Evolutionary conservation across 2,888 invertebrate genomes (phyloP), one percentile per base, ranked within the genome.

Genomic region (Halictus quadricinctus): DNA sequence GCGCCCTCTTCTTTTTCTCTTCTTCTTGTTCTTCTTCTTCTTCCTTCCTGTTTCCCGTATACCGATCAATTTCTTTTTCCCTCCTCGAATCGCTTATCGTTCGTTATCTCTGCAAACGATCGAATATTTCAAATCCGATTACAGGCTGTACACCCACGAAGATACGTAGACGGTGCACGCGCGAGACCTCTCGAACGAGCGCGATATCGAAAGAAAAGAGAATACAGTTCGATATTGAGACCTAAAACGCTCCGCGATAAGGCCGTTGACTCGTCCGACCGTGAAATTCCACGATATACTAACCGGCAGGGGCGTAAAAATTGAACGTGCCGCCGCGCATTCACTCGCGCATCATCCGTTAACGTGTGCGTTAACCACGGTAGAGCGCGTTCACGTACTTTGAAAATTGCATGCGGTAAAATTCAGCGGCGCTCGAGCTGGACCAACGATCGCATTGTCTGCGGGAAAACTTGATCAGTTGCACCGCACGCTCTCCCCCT

Each of bases 231-330:
- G 84, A 69, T 69, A 41, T 43, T 0, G 21, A 69, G 21, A 41
- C 69, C 41, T 69, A 79, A 76, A 85, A 86, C n/a, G 76, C 70
- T 84, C 79, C 79, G 83, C 87, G 91, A 93, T 92, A 92, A 92
- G 93, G 93, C 92, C 93, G 91, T 93, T 93, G 93, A 93, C 93
- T 93, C 90, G 89, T 89, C 88, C 86, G 87, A 87, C 88, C 90
- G 89, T 89, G 89, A 92, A 93, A 93, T 92, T 91, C 91, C 92
- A 79, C 91, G 88, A 69, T 90, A 84, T 75, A 76, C 80, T 81
- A 73, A 58, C 75, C 36, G 54, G 15, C 88, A 84, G 88, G 80
- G 77, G 72, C 85, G 89, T 88, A 80, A 70, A 73, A 80, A 78
- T 87, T 72, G 60, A 78, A 81, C 76, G 25, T 43, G 13, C 80